phyloP scores from a whole-genome alignment of 2,888 invertebrate species.

The Caenorhabditis doughertyi region DNA sequence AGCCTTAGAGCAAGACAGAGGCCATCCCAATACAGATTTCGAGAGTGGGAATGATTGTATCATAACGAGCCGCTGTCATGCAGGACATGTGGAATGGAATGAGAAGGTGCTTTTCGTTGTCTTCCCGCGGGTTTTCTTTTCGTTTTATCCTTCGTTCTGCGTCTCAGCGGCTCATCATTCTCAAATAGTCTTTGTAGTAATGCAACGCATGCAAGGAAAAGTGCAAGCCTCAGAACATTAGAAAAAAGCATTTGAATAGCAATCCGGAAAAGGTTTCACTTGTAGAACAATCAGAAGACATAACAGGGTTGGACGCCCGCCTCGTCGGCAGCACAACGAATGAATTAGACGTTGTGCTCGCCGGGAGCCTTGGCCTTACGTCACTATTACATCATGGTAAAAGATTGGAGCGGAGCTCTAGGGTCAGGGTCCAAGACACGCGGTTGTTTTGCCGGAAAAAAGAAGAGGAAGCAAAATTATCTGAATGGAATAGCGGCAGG shows the following conservation, averaged over 20 bases:
- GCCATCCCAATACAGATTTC: conserved; percentile 15
- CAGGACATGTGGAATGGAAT: conserved; percentile 44
- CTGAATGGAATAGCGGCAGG: background rate
- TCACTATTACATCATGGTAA: conserved; percentile 56
- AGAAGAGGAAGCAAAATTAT: conserved; percentile 18
- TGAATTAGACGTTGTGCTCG: conserved; percentile 30
- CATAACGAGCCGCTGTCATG: conserved; percentile 51
- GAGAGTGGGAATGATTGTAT: conserved; percentile 29
- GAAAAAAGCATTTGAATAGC: conserved; percentile 8
- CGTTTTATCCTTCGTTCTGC: conserved; percentile 16
- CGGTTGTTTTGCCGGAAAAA: conserved; percentile 33
- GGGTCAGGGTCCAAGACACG: conserved; percentile 23
- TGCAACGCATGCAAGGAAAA: conserved; percentile 37
- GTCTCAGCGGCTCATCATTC: conserved; percentile 27
- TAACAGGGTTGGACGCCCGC: conserved; percentile 14
- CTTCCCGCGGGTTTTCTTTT: conserved; percentile 42
- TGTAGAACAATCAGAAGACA: conserved; percentile 45
- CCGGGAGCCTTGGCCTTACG: conserved; percentile 36
- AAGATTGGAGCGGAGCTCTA: conserved; percentile 28
- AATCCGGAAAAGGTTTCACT: conserved; percentile 19
- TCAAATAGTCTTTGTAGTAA: conserved; percentile 35
- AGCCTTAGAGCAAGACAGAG: background rate
- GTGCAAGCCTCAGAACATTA: conserved; percentile 10
- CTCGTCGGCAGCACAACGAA: conserved; percentile 11
- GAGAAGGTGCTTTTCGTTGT: conserved; percentile 28